Evolutionary conservation across 1,140 invertebrate genomes (phyloP), one percentile per base, ranked within the genome.

Genomic region (Agrilus planipennis): DNA sequence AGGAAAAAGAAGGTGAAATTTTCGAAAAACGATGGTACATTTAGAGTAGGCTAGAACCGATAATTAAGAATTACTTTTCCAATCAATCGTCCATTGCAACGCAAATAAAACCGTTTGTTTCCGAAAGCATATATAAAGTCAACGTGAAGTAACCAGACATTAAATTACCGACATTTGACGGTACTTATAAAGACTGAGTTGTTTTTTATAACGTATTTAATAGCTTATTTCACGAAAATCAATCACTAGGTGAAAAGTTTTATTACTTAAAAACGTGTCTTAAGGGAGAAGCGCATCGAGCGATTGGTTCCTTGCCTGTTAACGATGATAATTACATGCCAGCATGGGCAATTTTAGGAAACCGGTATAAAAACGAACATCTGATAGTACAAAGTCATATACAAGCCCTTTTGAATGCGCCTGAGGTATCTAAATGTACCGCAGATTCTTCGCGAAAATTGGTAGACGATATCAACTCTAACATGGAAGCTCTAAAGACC

Each of bases 261-360:
- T 16, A 40, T 30, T 40, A 40, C 30, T 31, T 40, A 31, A 40
- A 31, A 31, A 30, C 38, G 30, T 40, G 25, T 40, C 28, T 40
- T 11, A 30, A 30, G 19, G 38, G 16, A 12, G 38, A 31, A 15
- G 38, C 38, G 4, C 9, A 7, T 40, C 16, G 22, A 19, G 16
- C 28, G 6, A 15, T 40, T 15, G 23, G 18, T 7, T 40, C 38
- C 11, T 10, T 40, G 9, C 4, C 11, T 5, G 17, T 40, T 3
- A 12, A 23, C 5, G 6, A 9, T 30, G 27, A 4, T 6, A 40
- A 40, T 40, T 40, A 40, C 22, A n/a, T 6, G 9, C n/a, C 16
- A 11, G 38, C 38, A 10, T 40, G 23, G 23, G 10, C n/a, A 28
- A 28, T 23, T 4, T 16, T 39, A 40, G 22, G 30, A 10, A 18